Base-by-base conservation (phyloP, 2,888 invertebrate species). In the Acleris cristana region DNA sequence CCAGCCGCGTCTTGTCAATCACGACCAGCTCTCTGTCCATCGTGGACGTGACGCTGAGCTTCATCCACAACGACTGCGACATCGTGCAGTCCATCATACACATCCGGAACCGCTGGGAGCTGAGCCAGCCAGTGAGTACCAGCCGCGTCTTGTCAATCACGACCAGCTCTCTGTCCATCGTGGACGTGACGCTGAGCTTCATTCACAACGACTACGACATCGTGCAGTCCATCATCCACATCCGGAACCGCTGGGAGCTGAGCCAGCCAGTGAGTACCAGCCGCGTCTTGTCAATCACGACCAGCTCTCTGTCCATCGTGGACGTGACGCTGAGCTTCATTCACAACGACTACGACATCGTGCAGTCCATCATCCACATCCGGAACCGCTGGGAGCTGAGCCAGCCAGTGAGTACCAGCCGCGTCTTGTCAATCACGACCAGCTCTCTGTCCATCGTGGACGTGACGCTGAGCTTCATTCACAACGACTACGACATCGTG, bases 181-280 rank as follows among this genome's bases (percentile, higher is more conserved):
- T 30, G 30, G 7, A 5, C 5, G 30, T 21, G 72, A 98, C 98
- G 0, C 90, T 99, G 58, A 98, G 98, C 75, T 99, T 99, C 89
- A 99, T 99, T 73, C 99, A 99, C 92, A 98, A 98, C 87, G 99
- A 99, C 90, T 99, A 99, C 87, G 98, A 96, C 80, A 99, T 99
- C 73, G 99, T 99, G 23, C 98, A 98, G 90, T 98, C 98, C 60
- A 98, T 99, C 77, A 98, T 99, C 82, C 99, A 99, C 83, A 99
- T 99, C 71, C 94, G 99, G 70, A 99, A 98, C 80, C 94, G 99
- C 77, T 99, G 99, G 99, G 98, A 99, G 81, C 95, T 99, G 0
- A 98, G 98, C 70, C 99, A 99, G 82, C 98, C 99, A 40, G 96
- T 96, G 83, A 93, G 94, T 93, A 49, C 26, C 12, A 10, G 3